phyloP scores from a whole-genome alignment of 2,113 vertebrate genomes.

The Sapayoa aenigma region DNA sequence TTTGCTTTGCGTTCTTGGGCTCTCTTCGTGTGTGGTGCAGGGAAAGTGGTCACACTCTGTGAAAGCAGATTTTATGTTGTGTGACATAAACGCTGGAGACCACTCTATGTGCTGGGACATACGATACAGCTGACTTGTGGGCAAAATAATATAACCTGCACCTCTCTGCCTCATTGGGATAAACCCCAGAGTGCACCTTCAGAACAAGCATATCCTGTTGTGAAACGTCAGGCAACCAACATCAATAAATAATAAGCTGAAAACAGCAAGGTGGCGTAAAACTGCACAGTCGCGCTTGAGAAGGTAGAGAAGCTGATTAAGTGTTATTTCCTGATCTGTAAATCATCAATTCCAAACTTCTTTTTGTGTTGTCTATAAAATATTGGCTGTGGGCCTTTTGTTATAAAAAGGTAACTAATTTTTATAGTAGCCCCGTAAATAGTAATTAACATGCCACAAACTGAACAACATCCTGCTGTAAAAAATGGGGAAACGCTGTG shows the following conservation, averaged over 20 bases:
- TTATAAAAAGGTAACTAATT: slow-evolving; percentile 71
- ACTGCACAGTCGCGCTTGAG: background rate
- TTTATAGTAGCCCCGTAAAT: slow-evolving; percentile 70
- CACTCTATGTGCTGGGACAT: background rate
- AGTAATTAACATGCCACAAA: slow-evolving; percentile 65
- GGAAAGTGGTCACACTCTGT: background rate
- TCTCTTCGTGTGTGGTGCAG: slow-evolving; percentile 11
- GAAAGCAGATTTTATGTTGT: slow-evolving; percentile 33
- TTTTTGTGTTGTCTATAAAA: slow-evolving; percentile 70
- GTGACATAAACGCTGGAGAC: slow-evolving; percentile 3
- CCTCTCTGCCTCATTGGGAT: background rate
- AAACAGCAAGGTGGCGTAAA: slow-evolving; percentile 56
- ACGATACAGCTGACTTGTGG: background rate
- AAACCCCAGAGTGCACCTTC: slow-evolving; percentile 50
- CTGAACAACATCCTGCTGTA: slow-evolving; percentile 63
- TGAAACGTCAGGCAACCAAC: slow-evolving; percentile 51
- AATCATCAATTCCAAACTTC: slow-evolving; percentile 71
- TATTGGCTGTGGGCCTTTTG: slow-evolving; percentile 67
- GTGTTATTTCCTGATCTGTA: slow-evolving; percentile 78
- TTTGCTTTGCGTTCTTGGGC: background rate
- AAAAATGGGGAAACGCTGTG: slow-evolving; percentile 35
- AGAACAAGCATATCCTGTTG: slow-evolving; percentile 38
- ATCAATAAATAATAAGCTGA: slow-evolving; percentile 61
- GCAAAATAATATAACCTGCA: slow-evolving; percentile 35
- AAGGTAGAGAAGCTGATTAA: slow-evolving; percentile 67